These are phyloP conservation scores for Catharus fuscescens DNA, from an alignment of 2,113 vertebrate species.

Conservation along the genomic window DNA sequence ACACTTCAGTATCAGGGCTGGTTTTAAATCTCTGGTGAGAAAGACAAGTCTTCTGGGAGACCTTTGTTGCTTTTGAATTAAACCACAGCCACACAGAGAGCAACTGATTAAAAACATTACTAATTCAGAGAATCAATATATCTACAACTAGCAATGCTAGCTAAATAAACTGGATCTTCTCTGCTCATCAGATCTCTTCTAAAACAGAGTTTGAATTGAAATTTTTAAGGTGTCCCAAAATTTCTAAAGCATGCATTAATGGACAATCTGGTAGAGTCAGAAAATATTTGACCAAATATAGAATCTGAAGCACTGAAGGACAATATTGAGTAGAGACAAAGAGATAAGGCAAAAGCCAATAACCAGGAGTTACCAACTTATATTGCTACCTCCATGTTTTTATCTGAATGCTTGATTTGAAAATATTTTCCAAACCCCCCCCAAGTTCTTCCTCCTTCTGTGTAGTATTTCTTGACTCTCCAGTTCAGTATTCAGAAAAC, in stretches of 20 bases:
- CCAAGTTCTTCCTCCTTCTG: neutral
- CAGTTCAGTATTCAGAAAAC: neutral
- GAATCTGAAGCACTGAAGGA: neutral
- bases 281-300: neutral
- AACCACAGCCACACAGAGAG: neutral
- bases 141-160: neutral
- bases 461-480: neutral
- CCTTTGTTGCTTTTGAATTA: neutral
- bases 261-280: neutral
- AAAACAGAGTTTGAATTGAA: neutral
- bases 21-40: neutral
- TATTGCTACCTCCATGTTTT: neutral
- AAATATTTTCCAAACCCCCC: neutral
- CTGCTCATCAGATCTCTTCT: neutral
- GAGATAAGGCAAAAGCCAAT: neutral
- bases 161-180: neutral
- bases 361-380: neutral
- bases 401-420: neutral
- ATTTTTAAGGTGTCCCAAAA: neutral
- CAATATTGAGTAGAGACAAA: neutral
- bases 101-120: neutral
- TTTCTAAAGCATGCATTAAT: neutral
- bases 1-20: rapidly evolving
- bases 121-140: neutral
- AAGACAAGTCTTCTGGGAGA: neutral